phyloP scores from a whole-genome alignment of 2,797 vertebrate species.

The Poeciliopsis paucimaculata region DNA sequence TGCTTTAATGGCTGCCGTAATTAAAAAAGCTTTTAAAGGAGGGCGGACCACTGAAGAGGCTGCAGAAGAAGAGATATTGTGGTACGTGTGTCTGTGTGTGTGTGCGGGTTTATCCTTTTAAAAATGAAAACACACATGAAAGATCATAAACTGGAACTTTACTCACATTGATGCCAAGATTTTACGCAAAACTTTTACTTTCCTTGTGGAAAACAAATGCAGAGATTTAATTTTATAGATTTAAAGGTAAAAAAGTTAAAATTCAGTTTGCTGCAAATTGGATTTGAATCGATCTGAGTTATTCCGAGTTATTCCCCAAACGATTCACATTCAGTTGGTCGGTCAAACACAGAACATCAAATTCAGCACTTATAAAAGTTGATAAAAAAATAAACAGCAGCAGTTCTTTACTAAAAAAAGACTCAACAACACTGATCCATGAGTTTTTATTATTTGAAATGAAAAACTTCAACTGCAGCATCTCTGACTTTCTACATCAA shows the following conservation, averaged over 20 bases:
- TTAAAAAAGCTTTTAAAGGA: conserved; percentile 85
- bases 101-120: not conserved
- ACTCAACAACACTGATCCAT: not conserved
- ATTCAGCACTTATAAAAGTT: not conserved
- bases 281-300: not conserved
- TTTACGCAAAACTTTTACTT: not conserved
- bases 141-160: conserved; percentile 7
- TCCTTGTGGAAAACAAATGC: too few relatives aligned
- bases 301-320: not conserved
- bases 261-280: not conserved
- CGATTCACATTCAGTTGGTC: not conserved
- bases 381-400: not conserved
- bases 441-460: not conserved
- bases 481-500: not conserved
- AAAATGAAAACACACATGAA: not conserved
- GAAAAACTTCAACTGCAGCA: not conserved
- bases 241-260: not conserved
- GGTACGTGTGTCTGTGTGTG: not conserved
- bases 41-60: conserved; percentile 64
- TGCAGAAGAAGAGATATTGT: conserved; percentile 27
- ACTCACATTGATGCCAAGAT: not conserved
- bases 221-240: too few relatives aligned
- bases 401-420: not conserved
- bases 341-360: not conserved
- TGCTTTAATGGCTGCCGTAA: conserved; percentile 78